These are phyloP conservation scores for Spongilla lacustris DNA, from an alignment of 37 sponge, comb jelly and placozoan genomes.

Conservation along the genomic window DNA sequence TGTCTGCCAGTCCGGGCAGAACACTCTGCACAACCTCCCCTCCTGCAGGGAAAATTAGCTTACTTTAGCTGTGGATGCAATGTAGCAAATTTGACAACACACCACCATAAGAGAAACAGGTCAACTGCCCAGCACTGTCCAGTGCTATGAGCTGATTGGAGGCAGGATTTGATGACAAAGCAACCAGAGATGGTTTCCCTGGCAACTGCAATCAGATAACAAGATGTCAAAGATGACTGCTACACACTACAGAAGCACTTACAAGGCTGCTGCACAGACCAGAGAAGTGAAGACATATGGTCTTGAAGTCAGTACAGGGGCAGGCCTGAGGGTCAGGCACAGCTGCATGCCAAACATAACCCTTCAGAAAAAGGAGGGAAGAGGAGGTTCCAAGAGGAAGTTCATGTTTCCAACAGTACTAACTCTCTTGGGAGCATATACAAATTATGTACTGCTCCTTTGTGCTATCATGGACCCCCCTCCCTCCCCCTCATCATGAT, in stretches of 20 bases:
- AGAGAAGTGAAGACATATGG: neutral
- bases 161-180: neutral
- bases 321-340: neutral
- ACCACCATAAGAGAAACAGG: neutral
- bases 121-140: neutral
- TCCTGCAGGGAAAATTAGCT: neutral
- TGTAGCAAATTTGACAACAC: neutral
- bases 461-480: too few relatives aligned
- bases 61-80: neutral
- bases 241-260: neutral
- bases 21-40: neutral
- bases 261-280: neutral
- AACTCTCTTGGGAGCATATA: too few relatives aligned
- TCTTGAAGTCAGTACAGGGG: neutral
- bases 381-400: constrained; percentile 4
- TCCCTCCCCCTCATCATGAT: too few relatives aligned
- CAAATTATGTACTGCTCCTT: too few relatives aligned
- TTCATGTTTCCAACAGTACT: too few relatives aligned
- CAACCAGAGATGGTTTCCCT: neutral
- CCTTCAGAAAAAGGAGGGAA: neutral
- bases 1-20: neutral
- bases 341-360: neutral
- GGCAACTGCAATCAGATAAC: neutral
- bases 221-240: neutral
- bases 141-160: neutral